Conservation (phyloP, 2,888 invertebrate species). For the Nudaria mundana region DNA sequence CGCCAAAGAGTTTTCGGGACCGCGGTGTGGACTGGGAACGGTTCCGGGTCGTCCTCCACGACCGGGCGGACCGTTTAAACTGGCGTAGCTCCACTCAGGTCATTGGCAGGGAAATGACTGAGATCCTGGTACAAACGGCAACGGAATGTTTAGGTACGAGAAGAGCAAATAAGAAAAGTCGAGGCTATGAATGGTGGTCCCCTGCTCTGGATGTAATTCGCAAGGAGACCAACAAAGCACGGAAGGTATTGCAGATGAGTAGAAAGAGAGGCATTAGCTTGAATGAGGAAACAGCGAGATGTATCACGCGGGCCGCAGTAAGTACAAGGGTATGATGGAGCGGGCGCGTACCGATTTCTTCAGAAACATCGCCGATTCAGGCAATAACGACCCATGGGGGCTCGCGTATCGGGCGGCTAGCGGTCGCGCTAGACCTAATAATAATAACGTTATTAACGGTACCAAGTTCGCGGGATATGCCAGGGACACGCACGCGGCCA, state of each 20-base stretch:
- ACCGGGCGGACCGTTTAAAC: too few relatives aligned
- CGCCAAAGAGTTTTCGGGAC: neutral
- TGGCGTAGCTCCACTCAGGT: too few relatives aligned
- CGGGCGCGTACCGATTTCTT: neutral
- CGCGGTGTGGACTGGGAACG: neutral
- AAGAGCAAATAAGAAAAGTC: neutral
- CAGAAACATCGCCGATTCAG: neutral
- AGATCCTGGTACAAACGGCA: neutral
- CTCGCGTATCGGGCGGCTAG: neutral
- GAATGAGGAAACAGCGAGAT: neutral
- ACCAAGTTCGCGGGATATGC: conserved; percentile 9
- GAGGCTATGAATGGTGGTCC: conserved; percentile 14
- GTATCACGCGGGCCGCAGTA: neutral
- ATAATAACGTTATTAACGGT: conserved; percentile 19
- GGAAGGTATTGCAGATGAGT: conserved; percentile 3
- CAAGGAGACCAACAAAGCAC: neutral
- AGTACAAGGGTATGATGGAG: neutral
- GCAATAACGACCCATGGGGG: conserved; percentile 19
- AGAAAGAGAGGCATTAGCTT: neutral
- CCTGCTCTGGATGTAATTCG: conserved; percentile 2
- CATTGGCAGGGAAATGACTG: conserved; percentile 6
- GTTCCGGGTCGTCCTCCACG: neutral
- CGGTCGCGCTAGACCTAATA: conserved; percentile 14
- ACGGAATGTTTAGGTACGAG: neutral
- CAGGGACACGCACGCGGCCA: conserved; percentile 12